Evolutionary conservation across 2,113 vertebrate species (phyloP).

Genomic region (Malaclemys terrapin): DNA sequence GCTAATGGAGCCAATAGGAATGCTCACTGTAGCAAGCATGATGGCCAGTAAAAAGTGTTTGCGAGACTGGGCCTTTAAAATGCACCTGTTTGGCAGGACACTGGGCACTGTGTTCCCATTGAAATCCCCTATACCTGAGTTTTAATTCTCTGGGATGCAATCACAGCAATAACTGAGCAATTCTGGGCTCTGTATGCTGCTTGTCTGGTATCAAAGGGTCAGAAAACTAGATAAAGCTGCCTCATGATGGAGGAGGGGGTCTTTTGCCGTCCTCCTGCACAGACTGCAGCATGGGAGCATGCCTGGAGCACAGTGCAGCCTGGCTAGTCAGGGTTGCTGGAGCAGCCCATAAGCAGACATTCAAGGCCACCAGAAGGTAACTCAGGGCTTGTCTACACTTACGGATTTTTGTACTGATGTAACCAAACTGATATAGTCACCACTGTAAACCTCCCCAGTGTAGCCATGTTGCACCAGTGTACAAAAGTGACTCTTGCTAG

Average conservation of each 20-base stretch:
- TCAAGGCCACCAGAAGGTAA: not conserved
- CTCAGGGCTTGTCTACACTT: not conserved
- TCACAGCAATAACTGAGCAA: not conserved
- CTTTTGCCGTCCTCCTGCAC: not conserved
- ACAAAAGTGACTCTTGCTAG: not conserved
- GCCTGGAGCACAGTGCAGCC: not conserved
- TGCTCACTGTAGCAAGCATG: not conserved
- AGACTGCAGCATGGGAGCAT: not conserved
- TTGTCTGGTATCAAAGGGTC: not conserved
- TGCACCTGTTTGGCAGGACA: not conserved
- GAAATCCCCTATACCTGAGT: not conserved
- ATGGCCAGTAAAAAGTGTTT: not conserved
- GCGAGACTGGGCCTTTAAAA: not conserved
- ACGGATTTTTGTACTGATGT: not conserved
- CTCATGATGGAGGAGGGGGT: accelerated
- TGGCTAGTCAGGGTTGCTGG: slow-evolving; percentile 12
- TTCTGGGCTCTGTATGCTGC: not conserved
- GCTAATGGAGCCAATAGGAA: not conserved
- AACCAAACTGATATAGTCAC: not conserved
- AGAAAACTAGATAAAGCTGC: not conserved
- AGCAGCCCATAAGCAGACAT: slow-evolving; percentile 49
- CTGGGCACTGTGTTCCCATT: not conserved
- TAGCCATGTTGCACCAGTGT: not conserved
- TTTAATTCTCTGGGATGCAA: not conserved
- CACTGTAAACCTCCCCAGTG: not conserved